These are phyloP conservation scores for Sula dactylatra DNA, from an alignment of 2,113 vertebrate genomes.

Conservation along the genomic window DNA sequence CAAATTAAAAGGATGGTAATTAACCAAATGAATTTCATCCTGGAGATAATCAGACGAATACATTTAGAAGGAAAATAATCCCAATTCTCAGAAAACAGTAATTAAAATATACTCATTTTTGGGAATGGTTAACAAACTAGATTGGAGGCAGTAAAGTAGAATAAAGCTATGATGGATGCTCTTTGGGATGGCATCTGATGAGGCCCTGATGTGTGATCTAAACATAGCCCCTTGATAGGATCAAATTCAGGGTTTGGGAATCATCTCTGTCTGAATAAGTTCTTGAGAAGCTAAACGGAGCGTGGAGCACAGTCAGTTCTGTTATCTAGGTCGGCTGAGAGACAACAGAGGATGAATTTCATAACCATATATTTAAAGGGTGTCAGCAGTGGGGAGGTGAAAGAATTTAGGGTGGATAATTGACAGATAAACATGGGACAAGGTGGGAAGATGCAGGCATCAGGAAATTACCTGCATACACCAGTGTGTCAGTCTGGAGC, in stretches of 20 bases:
- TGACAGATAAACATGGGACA: neutral
- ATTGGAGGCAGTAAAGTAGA: slow-evolving; percentile 2
- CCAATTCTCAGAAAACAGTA: slow-evolving; percentile 59
- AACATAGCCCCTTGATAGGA: neutral
- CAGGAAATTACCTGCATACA: neutral
- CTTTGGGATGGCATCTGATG: neutral
- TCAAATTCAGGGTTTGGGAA: neutral
- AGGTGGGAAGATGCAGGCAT: neutral
- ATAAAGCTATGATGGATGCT: neutral
- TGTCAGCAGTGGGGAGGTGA: slow-evolving; percentile 14
- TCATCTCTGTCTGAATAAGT: neutral
- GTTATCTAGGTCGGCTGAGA: neutral
- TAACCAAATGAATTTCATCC: slow-evolving; percentile 62
- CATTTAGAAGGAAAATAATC: slow-evolving; percentile 47
- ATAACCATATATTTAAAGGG: neutral
- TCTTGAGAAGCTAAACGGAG: neutral
- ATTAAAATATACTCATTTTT: slow-evolving; percentile 48
- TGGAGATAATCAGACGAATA: slow-evolving; percentile 54
- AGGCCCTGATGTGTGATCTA: slow-evolving; percentile 23
- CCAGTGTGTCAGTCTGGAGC: neutral
- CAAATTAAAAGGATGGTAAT: slow-evolving; percentile 68
- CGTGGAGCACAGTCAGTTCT: neutral
- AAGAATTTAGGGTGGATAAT: slow-evolving; percentile 39
- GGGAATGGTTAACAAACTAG: slow-evolving; percentile 25
- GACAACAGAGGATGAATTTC: neutral